Base-by-base conservation (phyloP, 2,888 invertebrate species). In the Brassicogethes aeneus region DNA sequence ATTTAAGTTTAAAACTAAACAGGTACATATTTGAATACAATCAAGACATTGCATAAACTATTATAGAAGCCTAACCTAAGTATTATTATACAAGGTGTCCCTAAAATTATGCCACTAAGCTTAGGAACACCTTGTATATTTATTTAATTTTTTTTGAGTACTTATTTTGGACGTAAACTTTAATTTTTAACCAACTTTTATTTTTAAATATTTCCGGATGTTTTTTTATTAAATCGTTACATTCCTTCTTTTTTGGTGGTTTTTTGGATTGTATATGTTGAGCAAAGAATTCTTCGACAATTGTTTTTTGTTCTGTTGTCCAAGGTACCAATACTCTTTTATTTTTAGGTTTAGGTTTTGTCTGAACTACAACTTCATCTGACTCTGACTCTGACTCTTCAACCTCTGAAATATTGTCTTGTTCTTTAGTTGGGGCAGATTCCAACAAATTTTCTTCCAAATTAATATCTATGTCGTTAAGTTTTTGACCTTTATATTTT, bases 381-480 rank as follows among this genome's bases (percentile, higher is more conserved):
- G n/a, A 23, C 23, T 23, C 10, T 23, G 23, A 23, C 5, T 5
- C 5, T 7, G 10, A 23, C 10, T 23, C 23, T 23, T 23, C 23
- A 23, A 10, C 10, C 5, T 5, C 23, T n/a, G n/a, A n/a, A n/a
- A 23, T 23, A 7, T 5, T 23, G 5, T 23, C 5, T 23, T 23
- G 23, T 23, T 5, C 23, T 23, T 10, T 7, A 10, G 5, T 5
- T 7, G 5, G 5, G 5, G 23, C 23, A 23, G 5, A 7, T 23
- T 31, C 29, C 10, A 34, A 8, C 29, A 31, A 2, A n/a, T 43
- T 39, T 10, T 33, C 36, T 1, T 39, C 37, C 36, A 46, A 14
- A 16, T 48, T 16, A 41, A n/a, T n/a, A n/a, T n/a, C n/a, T n/a
- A 50, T 50, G 30, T 50, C 47, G 14, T 45, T 40, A 14, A 52